phyloP scores from a whole-genome alignment of 2,888 invertebrate species.

The Eumacrocentrus americanus region DNA sequence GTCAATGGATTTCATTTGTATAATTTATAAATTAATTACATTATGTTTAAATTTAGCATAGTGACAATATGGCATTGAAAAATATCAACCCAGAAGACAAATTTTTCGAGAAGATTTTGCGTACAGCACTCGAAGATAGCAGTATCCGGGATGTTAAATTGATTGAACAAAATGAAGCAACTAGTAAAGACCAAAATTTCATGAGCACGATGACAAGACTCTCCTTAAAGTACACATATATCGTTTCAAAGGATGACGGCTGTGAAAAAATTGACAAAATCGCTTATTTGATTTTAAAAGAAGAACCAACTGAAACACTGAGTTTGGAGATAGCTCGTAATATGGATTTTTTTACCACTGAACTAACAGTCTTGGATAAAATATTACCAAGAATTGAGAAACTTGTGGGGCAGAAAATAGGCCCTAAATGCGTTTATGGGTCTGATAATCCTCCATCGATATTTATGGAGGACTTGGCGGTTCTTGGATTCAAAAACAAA shows the following conservation, averaged over 20 bases:
- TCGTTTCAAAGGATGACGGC: background rate
- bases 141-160: conserved; percentile 26
- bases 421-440: conserved; percentile 30
- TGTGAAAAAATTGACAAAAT: too few relatives aligned
- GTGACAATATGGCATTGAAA: background rate
- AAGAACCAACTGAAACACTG: conserved; percentile 25
- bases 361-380: conserved; percentile 27
- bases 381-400: conserved; percentile 37
- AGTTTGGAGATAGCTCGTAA: conserved; percentile 14
- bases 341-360: conserved; percentile 37
- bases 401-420: conserved; percentile 28
- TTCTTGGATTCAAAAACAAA: conserved; percentile 35
- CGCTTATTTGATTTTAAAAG: conserved; percentile 37
- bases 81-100: background rate
- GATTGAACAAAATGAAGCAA: conserved; percentile 40
- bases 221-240: conserved; percentile 24
- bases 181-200: conserved; percentile 34
- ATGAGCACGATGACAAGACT: conserved; percentile 30
- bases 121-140: conserved; percentile 19
- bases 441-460: conserved; percentile 22
- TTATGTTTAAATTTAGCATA: background rate
- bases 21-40: background rate
- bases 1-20: background rate
- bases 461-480: conserved; percentile 41
- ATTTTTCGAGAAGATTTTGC: conserved; percentile 17